Conservation (phyloP, 2,888 invertebrate species). For the Notodonta ziczac region DNA sequence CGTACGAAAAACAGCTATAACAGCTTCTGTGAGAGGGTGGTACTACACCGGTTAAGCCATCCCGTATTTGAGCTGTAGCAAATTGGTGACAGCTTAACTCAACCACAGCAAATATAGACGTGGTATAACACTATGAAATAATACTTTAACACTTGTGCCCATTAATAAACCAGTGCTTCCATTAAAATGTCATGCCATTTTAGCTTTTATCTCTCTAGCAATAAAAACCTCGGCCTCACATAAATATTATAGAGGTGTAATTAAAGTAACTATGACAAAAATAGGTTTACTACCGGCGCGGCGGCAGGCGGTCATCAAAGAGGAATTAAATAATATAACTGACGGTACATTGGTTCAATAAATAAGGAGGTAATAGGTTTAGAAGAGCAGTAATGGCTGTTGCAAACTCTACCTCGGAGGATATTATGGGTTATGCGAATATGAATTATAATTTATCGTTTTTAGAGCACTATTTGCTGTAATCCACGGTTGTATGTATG, state of each 20-base stretch:
- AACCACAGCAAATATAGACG: no score
- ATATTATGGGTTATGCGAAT: no score
- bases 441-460: no score
- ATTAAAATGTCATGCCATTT: slow-evolving; percentile 5
- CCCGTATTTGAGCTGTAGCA: no score
- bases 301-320: background rate
- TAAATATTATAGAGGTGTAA: slow-evolving; percentile 4
- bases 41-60: no score
- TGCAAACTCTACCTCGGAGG: no score
- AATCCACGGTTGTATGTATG: no score
- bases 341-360: background rate
- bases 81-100: no score
- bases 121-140: background rate
- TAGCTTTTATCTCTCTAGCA: background rate
- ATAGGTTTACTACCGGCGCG: slow-evolving; percentile 3
- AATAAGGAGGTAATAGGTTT: background rate
- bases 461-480: no score
- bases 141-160: background rate
- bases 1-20: no score
- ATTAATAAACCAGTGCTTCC: background rate
- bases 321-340: background rate
- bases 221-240: slow-evolving; percentile 6
- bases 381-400: no score
- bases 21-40: no score
- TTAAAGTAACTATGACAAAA: slow-evolving; percentile 5